phyloP scores from a whole-genome alignment of 2,797 vertebrate genomes.

The Acanthopagrus latus region DNA sequence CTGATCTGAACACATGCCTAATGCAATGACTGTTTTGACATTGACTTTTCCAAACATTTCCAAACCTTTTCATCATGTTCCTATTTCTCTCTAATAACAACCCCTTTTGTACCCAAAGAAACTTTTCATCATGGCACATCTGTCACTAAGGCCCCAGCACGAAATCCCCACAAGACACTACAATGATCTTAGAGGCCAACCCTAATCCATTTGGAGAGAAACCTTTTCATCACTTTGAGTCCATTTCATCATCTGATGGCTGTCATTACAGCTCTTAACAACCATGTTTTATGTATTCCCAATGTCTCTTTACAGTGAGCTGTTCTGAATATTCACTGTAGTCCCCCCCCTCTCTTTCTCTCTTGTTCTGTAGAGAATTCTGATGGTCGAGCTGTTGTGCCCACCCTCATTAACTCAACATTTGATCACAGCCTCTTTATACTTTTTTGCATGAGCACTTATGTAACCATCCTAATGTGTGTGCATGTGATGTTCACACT shows the following conservation, averaged over 20 bases:
- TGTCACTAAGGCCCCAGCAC: conserved; percentile 5
- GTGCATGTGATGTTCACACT: background rate
- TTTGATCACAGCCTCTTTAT: conserved; percentile 60
- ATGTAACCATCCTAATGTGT: conserved; percentile 16
- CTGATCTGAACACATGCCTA: background rate
- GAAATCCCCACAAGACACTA: conserved; percentile 33
- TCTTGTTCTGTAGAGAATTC: conserved; percentile 29
- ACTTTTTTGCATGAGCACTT: conserved; percentile 42
- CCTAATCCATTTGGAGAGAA: conserved; percentile 26
- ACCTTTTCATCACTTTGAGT: conserved; percentile 55
- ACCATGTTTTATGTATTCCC: conserved; percentile 49
- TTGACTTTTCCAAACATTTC: conserved; percentile 27
- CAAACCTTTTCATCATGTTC: conserved; percentile 41
- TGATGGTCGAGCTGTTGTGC: conserved; percentile 35
- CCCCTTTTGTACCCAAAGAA: conserved; percentile 22
- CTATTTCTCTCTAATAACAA: conserved; percentile 23
- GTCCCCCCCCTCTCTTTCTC: conserved; percentile 21
- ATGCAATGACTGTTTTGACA: background rate
- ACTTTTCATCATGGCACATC: conserved; percentile 47
- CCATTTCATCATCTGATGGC: conserved; percentile 55
- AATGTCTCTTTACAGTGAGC: conserved; percentile 26
- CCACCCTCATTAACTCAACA: conserved; percentile 51
- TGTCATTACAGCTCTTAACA: conserved; percentile 55
- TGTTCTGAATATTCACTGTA: conserved; percentile 31
- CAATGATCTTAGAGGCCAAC: conserved; percentile 13